Conservation (phyloP, 2,113 vertebrate species). For the Apteryx mantelli region DNA sequence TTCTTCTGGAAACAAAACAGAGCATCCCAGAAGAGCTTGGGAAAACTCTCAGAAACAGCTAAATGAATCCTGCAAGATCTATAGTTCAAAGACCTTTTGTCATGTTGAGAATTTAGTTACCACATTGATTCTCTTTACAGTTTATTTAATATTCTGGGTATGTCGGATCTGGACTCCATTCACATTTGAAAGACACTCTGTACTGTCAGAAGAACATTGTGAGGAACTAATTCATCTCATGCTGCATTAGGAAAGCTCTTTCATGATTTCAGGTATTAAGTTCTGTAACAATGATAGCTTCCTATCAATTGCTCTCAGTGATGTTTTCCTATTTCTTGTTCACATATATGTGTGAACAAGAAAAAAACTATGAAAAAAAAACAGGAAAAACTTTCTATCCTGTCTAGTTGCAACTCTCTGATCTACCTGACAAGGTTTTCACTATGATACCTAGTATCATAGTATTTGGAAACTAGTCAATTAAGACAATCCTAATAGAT, state of each 20-base stretch:
- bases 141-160: slow-evolving; percentile 19
- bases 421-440: neutral
- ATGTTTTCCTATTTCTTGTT: neutral
- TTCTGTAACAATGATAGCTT: neutral
- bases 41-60: neutral
- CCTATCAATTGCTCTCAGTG: neutral
- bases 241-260: neutral
- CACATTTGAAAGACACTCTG: slow-evolving; percentile 7
- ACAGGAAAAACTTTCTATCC: neutral
- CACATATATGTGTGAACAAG: neutral
- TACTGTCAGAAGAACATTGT: neutral
- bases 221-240: neutral
- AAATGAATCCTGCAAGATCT: neutral
- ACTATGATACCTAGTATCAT: neutral
- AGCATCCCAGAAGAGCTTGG: neutral
- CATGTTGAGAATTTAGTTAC: neutral
- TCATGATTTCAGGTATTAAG: neutral
- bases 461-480: neutral
- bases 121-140: neutral
- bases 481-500: neutral
- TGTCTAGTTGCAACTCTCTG: neutral
- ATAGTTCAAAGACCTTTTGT: neutral
- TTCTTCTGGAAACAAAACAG: neutral
- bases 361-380: neutral
- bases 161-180: neutral